Percentiles rank a stretch among this genome's conserved stretches.
Conservation (phyloP, 1,140 invertebrate species). For the Bombyx mandarina region DNA sequence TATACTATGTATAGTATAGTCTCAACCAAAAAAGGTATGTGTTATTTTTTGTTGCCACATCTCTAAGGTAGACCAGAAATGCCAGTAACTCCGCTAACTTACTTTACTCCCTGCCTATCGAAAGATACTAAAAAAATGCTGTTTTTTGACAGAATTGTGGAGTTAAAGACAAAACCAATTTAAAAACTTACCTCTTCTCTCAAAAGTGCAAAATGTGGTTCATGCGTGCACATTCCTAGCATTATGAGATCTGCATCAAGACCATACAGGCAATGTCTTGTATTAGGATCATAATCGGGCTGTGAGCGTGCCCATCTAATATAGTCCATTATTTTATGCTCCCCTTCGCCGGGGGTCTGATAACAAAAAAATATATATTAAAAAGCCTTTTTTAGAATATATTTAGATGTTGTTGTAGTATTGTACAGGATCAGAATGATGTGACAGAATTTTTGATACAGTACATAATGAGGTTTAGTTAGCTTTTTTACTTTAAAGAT, state of each 20-base stretch:
- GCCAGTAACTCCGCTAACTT: too few species aligned
- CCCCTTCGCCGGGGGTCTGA: conserved; percentile 94
- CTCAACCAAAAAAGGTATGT: too few species aligned
- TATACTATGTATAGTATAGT: too few species aligned
- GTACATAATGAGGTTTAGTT: too few species aligned
- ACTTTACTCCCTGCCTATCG: too few species aligned
- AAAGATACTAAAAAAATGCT: too few species aligned
- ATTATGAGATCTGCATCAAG: conserved; percentile 97
- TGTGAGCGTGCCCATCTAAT: conserved; percentile 89
- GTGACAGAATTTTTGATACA: too few species aligned
- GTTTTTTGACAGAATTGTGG: too few species aligned
- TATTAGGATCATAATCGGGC: conserved; percentile 88
- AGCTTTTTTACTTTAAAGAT: too few species aligned
- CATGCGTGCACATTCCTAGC: conserved; percentile 93
- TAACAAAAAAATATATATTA: conserved; percentile 6
- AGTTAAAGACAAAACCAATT: neutral
- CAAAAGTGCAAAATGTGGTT: conserved; percentile 93
- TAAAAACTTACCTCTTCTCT: conserved; percentile 84
- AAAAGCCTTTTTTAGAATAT: neutral
- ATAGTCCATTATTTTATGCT: conserved; percentile 99
- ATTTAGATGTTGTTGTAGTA: neutral
- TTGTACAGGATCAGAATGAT: neutral
- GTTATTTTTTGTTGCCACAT: too few species aligned
- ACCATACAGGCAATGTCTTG: conserved; percentile 94
- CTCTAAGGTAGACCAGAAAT: too few species aligned